Conservation (phyloP, 1,140 invertebrate genomes). For the Olivierus martensii region DNA sequence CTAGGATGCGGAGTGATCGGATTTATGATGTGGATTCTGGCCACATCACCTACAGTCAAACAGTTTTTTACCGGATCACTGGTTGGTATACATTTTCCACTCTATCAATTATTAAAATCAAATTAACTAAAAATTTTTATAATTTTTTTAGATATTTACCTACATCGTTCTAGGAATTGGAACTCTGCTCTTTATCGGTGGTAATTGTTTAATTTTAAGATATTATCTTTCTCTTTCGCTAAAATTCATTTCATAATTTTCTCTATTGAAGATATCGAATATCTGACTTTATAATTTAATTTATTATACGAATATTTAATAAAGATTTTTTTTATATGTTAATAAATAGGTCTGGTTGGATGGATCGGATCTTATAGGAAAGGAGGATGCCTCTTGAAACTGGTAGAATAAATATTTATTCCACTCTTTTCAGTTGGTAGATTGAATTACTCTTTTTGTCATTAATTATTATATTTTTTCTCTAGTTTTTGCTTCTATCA, state of each 20-base stretch:
- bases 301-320: background rate
- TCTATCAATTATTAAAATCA: too few relatives aligned
- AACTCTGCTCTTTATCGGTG: constrained; percentile 31
- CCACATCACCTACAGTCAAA: constrained; percentile 31
- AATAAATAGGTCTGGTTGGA: constrained; percentile 14
- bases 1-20: constrained; percentile 29
- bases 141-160: constrained; percentile 28
- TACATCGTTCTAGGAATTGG: constrained; percentile 31
- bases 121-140: too few relatives aligned
- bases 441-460: background rate
- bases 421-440: background rate
- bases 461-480: constrained; percentile 1
- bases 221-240: too few relatives aligned
- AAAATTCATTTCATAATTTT: too few relatives aligned
- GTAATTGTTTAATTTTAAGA: too few relatives aligned
- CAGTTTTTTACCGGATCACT: constrained; percentile 31
- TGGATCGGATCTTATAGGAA: constrained; percentile 19
- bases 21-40: constrained; percentile 34
- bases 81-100: constrained; percentile 23
- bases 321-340: too few relatives aligned
- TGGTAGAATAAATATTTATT: constrained; percentile 7
- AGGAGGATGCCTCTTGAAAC: constrained; percentile 17
- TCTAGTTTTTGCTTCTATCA: constrained; percentile 28
- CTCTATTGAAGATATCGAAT: too few relatives aligned
- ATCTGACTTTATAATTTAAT: too few relatives aligned